Conservation (phyloP, 2,113 vertebrate genomes). For the Anhinga anhinga region DNA sequence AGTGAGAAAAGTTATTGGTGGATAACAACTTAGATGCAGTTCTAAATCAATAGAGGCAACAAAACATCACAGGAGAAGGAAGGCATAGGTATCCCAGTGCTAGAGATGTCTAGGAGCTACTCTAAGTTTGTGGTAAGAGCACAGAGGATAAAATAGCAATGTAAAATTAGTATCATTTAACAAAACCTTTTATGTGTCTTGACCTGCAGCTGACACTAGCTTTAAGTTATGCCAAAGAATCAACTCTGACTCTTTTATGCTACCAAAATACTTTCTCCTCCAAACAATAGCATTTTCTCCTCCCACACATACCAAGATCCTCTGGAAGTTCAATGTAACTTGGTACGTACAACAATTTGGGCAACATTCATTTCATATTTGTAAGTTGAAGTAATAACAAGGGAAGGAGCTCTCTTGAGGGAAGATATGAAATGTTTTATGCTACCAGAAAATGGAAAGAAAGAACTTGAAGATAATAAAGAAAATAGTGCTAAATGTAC, state of each 20-base stretch:
- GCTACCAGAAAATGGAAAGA: neutral
- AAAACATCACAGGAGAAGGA: neutral
- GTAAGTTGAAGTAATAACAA: neutral
- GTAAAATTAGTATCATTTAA: neutral
- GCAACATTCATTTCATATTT: slow-evolving; percentile 34
- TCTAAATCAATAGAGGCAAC: neutral
- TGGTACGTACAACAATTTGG: neutral
- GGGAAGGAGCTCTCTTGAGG: neutral
- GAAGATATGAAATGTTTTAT: neutral
- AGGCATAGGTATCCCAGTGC: neutral
- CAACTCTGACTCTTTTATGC: neutral
- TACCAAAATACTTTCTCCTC: slow-evolving; percentile 39
- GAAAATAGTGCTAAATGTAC: neutral
- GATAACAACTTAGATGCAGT: neutral
- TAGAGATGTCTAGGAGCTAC: neutral
- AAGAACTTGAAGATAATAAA: neutral
- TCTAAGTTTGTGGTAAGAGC: neutral
- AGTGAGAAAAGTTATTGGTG: neutral
- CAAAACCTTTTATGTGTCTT: neutral
- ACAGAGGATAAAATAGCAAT: slow-evolving; percentile 25
- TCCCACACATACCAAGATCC: slow-evolving; percentile 24
- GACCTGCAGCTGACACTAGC: slow-evolving; percentile 18
- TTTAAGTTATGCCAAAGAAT: neutral
- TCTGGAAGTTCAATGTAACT: slow-evolving; percentile 5
- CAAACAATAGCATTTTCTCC: slow-evolving; percentile 42